Conservation (phyloP, 2,113 vertebrate species). For the Arenaria interpres region DNA sequence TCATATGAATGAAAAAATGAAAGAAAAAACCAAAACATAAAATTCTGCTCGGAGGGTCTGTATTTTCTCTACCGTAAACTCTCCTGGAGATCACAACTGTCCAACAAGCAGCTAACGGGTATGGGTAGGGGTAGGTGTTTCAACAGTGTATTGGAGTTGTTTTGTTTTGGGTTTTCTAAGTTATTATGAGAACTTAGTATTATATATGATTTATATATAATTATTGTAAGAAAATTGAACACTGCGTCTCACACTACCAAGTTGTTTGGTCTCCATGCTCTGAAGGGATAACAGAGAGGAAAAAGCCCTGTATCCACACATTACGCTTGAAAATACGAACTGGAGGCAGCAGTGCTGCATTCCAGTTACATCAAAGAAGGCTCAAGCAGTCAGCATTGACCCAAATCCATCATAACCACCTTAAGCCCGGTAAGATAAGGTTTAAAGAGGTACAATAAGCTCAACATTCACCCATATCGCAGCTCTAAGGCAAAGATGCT, state of each 20-base stretch:
- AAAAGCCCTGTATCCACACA: fast-evolving
- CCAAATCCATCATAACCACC: background rate
- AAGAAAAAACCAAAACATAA: background rate
- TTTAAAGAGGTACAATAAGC: background rate
- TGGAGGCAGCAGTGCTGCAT: background rate
- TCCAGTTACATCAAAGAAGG: background rate
- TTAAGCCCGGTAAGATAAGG: background rate
- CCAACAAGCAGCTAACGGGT: background rate
- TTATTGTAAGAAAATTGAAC: background rate
- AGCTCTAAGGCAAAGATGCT: background rate
- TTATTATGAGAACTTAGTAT: background rate
- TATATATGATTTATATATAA: too few species aligned
- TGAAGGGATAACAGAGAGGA: background rate
- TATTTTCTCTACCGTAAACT: background rate
- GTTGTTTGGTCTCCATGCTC: background rate
- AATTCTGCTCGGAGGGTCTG: background rate
- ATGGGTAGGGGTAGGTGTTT: background rate
- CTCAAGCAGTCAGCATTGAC: background rate
- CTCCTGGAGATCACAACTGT: background rate
- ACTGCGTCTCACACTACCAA: background rate
- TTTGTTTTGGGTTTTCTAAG: background rate
- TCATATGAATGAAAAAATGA: background rate
- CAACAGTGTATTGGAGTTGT: background rate
- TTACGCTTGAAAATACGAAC: background rate
- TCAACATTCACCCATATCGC: fast-evolving